phyloP scores from a whole-genome alignment of 2,113 vertebrate genomes.

The Hydropotes inermis region DNA sequence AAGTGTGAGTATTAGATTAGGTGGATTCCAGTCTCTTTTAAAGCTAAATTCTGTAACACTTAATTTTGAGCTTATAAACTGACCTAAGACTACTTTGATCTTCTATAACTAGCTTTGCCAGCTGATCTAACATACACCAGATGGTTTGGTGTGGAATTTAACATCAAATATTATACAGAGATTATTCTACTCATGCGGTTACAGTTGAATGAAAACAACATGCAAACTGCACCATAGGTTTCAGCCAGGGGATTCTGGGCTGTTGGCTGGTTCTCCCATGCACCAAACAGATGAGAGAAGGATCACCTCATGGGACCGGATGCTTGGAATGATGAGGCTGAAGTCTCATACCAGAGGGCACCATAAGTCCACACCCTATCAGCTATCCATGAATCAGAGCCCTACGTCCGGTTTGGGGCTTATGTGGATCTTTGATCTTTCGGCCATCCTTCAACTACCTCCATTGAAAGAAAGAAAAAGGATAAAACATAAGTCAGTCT shows the following conservation, averaged over 20 bases:
- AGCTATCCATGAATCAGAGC: background rate
- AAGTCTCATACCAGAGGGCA: background rate
- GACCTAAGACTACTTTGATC: background rate
- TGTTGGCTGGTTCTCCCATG: background rate
- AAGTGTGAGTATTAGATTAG: background rate
- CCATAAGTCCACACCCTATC: background rate
- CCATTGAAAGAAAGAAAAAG: background rate
- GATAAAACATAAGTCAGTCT: background rate
- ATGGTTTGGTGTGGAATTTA: background rate
- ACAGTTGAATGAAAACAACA: background rate
- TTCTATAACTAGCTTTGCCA: background rate
- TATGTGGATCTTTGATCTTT: slow-evolving; percentile 11
- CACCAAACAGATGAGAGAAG: background rate
- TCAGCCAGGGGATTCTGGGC: background rate
- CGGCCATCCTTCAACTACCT: background rate
- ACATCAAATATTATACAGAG: background rate
- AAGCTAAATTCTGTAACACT: background rate
- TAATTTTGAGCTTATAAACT: background rate
- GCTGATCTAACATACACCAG: background rate
- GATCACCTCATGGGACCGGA: background rate
- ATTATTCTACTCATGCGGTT: background rate
- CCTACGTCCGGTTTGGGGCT: background rate
- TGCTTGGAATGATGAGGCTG: background rate
- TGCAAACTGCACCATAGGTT: background rate
- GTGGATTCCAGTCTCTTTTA: background rate